Base-by-base conservation (phyloP, 1,140 invertebrate genomes). In the Metopolophium dirhodum region DNA sequence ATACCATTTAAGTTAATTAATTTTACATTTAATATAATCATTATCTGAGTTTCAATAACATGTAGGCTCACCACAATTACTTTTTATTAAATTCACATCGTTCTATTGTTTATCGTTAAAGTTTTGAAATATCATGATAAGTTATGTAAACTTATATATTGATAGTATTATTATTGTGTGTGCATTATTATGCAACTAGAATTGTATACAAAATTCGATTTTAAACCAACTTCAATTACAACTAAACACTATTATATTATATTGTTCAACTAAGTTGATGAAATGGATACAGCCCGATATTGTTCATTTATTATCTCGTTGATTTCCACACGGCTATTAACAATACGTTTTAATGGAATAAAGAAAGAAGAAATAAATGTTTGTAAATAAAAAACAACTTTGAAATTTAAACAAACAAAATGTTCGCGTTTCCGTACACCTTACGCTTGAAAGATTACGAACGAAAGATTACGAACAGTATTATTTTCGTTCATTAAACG, bases 101-200 rank as follows among this genome's bases (percentile, higher is more conserved):
- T n/a, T 77, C 7, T n/a, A n/a, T 77, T 77, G n/a, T 77, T 77
- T 77, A 77, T 77, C 30, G 61, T n/a, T 14, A 77, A 77, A 77
- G 61, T 77, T 77, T 77, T 68, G 61, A 68, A 68, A 68, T 68
- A 68, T 68, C 61, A n/a, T 77, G 61, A 77, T 77, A 18, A 77
- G n/a, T 14, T n/a, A 77, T 77, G n/a, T 77, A 77, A 18, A 77
- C 61, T 20, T 77, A 77, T 35, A n/a, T 77, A 18, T 61, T 61
- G 23, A 4, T 18, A n/a, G 61, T 77, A 77, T n/a, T 68, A 30
- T 68, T 77, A 77, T 68, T 68, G 0, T n/a, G 14, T 61, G 30
- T 77, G 30, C 61, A 20, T n/a, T 77, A 35, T 77, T n/a, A n/a
- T n/a, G 14, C 30, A n/a, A n/a, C 6, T 77, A 20, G 18, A 77